Evolutionary conservation across 2,797 vertebrate genomes (phyloP), one percentile per base, ranked within the genome.

Genomic region (Nannoperca australis): DNA sequence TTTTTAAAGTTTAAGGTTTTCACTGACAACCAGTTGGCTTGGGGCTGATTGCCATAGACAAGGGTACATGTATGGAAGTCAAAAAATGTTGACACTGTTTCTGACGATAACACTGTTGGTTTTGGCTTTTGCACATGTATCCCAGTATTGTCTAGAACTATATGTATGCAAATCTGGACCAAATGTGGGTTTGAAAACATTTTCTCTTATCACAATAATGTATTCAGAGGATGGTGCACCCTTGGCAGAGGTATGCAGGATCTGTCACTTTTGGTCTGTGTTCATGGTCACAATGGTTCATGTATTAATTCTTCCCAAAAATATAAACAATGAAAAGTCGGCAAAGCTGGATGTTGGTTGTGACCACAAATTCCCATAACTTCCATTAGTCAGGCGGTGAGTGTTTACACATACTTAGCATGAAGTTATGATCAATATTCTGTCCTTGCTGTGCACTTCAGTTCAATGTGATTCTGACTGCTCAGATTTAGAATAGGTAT

Each of bases 401-500:
- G 38, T 63, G 20, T 22, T 72, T 42, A 22, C 45, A 34, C 34
- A 55, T 73, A 36, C 18, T 30, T 50, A 47, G 36, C 14, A 34
- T 47, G 51, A 63, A 30, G 42, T 50, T 38, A 27, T 24, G 61
- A 79, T 73, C 27, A 5, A 69, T 74, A 40, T 11, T 8, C 11
- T 54, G 17, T 66, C 42, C 49, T 55, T 51, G 64, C 24, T 44
- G 1, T 30, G n/a, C 24, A 54, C 58, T 56, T 62, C 15, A 51
- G 2, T 9, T 56, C 12, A 51, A 66, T n/a, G 27, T 53, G 42
- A 63, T 68, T 65, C 51, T 44, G 44, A 47, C 62, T 55, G 56
- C 64, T 30, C 42, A 22, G n/a, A 67, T 78, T 58, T 58, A 32
- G 27, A 81, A 60, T 65, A 49, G n/a, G 51, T 61, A 36, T 65